Conservation (phyloP, 2,113 vertebrate genomes). For the Lampris megalopsis region DNA sequence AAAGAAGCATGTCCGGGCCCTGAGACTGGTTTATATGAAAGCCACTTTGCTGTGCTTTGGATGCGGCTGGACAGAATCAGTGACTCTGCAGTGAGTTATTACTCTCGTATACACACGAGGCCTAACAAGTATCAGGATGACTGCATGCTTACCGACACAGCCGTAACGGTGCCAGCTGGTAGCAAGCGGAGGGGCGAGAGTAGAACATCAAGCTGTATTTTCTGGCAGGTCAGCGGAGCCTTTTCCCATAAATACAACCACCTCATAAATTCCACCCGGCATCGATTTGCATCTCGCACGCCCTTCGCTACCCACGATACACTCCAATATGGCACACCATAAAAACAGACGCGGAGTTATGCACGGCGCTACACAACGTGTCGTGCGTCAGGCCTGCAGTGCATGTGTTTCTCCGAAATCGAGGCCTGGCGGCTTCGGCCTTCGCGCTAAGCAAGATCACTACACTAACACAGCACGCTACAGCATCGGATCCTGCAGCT, state of each 20-base stretch:
- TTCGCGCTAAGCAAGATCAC: no score
- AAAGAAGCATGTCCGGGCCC: no score
- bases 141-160: conserved; percentile 16
- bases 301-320: conserved; percentile 25
- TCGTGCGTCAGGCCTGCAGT: conserved; percentile 24
- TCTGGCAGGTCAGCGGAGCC: conserved; percentile 28
- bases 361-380: background rate
- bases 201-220: conserved; percentile 38
- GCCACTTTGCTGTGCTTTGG: background rate
- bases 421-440: no score
- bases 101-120: conserved; percentile 6
- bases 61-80: background rate
- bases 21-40: no score
- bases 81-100: conserved; percentile 22
- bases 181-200: conserved; percentile 12
- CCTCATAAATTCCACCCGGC: conserved; percentile 54
- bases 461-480: no score
- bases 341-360: conserved; percentile 20
- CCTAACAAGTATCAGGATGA: conserved; percentile 29
- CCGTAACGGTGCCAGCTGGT: conserved; percentile 18
- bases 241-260: conserved; percentile 56
- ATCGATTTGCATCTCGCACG: conserved; percentile 40
- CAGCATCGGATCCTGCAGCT: no score
- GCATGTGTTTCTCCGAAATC: no score
- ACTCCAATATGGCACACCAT: conserved; percentile 8